These are phyloP conservation scores for Pavo muticus DNA, from an alignment of 2,113 vertebrate species.

Conservation along the genomic window DNA sequence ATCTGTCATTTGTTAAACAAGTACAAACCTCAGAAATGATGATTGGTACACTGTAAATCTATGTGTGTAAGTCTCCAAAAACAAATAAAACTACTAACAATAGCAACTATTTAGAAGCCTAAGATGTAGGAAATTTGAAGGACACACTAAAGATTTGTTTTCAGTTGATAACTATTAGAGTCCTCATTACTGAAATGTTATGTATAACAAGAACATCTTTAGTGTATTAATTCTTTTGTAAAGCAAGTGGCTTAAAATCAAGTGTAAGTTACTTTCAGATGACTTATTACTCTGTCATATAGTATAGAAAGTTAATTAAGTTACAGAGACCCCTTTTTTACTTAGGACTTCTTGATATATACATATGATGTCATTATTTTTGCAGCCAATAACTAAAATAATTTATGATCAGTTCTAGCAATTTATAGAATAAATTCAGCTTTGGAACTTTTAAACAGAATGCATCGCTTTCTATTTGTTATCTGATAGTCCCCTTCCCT, in stretches of 20 bases:
- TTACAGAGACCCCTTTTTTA: neutral
- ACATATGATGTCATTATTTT: neutral
- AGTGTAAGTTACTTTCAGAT: neutral
- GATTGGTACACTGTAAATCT: neutral
- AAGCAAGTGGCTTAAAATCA: neutral
- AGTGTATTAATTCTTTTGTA: neutral
- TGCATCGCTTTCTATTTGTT: neutral
- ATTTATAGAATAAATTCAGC: neutral
- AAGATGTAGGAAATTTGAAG: neutral
- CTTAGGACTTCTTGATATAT: neutral
- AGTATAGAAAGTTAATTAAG: neutral
- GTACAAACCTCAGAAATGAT: neutral
- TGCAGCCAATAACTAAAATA: neutral
- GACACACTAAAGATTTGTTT: neutral
- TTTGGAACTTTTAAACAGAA: neutral
- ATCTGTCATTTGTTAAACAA: neutral
- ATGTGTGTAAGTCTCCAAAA: neutral
- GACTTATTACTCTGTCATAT: neutral
- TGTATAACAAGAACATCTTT: neutral
- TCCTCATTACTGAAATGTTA: neutral
- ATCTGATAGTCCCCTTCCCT: slow-evolving; percentile 40
- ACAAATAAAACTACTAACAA: neutral
- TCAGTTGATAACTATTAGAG: neutral
- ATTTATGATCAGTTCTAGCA: neutral
- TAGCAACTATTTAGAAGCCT: neutral